Conservation (phyloP, 1,140 invertebrate genomes). For the Neodiprion fabricii region DNA sequence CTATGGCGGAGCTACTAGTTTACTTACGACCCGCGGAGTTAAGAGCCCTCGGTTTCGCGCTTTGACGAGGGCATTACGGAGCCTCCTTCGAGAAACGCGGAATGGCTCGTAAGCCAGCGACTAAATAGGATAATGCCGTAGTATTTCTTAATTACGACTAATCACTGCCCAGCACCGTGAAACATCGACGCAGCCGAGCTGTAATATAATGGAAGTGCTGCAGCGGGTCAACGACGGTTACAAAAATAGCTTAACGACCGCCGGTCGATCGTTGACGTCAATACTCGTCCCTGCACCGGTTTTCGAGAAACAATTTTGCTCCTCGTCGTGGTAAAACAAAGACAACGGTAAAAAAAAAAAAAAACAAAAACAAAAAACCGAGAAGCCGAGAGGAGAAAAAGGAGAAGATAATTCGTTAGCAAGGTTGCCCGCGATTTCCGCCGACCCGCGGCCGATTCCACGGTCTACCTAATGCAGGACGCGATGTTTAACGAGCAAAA, state of each 20-base stretch:
- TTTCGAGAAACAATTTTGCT: too few species aligned
- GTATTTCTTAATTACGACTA: neutral
- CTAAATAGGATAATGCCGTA: neutral
- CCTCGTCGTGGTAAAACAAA: too few species aligned
- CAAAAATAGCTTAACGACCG: neutral
- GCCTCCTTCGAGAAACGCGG: neutral
- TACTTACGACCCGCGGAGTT: neutral
- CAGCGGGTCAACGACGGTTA: neutral
- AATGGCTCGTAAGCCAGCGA: neutral
- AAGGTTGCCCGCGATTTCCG: too few species aligned
- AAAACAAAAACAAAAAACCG: too few species aligned
- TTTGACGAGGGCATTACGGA: neutral
- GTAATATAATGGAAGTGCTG: too few species aligned
- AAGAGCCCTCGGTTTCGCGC: neutral
- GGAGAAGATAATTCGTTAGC: too few species aligned
- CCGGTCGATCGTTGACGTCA: too few species aligned
- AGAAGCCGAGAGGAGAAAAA: too few species aligned
- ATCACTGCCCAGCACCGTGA: neutral
- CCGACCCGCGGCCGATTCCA: too few species aligned
- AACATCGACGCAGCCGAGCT: neutral
- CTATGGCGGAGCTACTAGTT: neutral
- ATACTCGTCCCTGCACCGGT: too few species aligned
- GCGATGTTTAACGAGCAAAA: slow-evolving; percentile 1
- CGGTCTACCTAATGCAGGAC: too few species aligned
- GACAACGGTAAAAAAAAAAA: too few species aligned